Evolutionary conservation across 2,113 vertebrate species (phyloP), one percentile per base, ranked within the genome.

Genomic region (Eonycteris spelaea): DNA sequence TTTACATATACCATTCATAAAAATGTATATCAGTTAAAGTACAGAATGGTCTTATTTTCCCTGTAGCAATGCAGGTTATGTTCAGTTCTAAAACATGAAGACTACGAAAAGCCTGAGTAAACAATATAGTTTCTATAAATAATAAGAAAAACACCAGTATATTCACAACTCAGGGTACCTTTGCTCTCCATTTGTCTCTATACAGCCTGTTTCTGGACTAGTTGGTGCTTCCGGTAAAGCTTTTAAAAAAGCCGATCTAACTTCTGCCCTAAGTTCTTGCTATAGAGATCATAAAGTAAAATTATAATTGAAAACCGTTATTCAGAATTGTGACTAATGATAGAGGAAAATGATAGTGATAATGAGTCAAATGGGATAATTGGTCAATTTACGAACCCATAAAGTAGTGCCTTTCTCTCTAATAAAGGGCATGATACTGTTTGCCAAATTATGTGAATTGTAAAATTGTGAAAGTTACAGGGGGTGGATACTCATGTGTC

Each of bases 301-400:
- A 96, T 92, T 70, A 70, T 71, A 73, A 91, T 88, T 95, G 30
- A 48, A 93, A 94, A 77, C 63, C 53, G n/a, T 87, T 70, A 74
- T 77, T 93, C 71, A 87, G 40, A 96, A 96, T 95, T 92, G 90
- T 79, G 51, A 84, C 38, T 94, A 83, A 86, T 88, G 53, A 28
- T 57, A 70, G 70, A 92, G 67, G 38, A 57, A 78, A 79, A 48
- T 88, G 68, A 51, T 68, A 33, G n/a, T 67, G 40, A 68, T 71
- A 24, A 67, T 70, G 53, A 93, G 45, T 78, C 83, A 79, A 61
- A 91, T 0, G 12, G 78, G 83, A 43, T 94, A 94, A 82, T 1
- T 53, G 80, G 74, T 51, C 93, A 84, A 70, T 94, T 94, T 93
- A 73, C 73, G 45, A 38, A 74, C 48, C 84, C 38, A n/a, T 63